Evolutionary conservation across 2,888 invertebrate genomes (phyloP).

Genomic region (Torymus auratus): DNA sequence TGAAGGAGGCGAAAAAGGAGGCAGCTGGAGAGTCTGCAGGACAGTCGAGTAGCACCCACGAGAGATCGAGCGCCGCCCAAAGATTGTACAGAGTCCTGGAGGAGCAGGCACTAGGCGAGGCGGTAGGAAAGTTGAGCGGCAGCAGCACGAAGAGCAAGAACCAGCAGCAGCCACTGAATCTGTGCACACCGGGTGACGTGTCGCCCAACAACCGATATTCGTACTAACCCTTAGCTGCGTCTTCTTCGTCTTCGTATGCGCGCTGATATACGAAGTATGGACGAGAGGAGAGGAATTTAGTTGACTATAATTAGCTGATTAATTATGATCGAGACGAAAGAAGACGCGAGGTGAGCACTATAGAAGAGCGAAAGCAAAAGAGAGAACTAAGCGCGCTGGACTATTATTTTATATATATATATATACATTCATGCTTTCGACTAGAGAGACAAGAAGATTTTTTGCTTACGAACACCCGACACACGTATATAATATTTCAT

Average conservation of each 20-base stretch:
- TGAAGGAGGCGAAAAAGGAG: slow-evolving; percentile 41
- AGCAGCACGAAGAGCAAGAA: slow-evolving; percentile 20
- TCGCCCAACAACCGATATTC: slow-evolving; percentile 48
- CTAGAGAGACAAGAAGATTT: slow-evolving; percentile 9
- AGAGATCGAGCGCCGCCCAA: slow-evolving; percentile 70
- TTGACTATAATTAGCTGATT: slow-evolving; percentile 10
- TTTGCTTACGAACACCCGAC: slow-evolving; percentile 18
- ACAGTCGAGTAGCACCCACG: slow-evolving; percentile 65
- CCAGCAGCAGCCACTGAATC: slow-evolving; percentile 26
- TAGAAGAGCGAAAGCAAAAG: neutral
- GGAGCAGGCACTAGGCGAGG: slow-evolving; percentile 73
- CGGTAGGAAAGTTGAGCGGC: slow-evolving; percentile 21
- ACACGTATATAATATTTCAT: neutral
- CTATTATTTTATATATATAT: slow-evolving; percentile 2
- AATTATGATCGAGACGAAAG: neutral
- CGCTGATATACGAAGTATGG: too few relatives aligned
- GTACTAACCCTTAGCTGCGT: slow-evolving; percentile 18
- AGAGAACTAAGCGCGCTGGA: neutral
- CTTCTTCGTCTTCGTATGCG: too few relatives aligned
- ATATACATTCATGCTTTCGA: slow-evolving; percentile 19
- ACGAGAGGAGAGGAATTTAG: slow-evolving; percentile 3
- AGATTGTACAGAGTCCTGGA: slow-evolving; percentile 75
- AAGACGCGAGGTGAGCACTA: slow-evolving; percentile 42
- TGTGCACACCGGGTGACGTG: slow-evolving; percentile 29
- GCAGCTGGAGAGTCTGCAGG: slow-evolving; percentile 38